Evolutionary conservation across 1,140 invertebrate genomes (phyloP), one percentile per base, ranked within the genome.

Genomic region (Drosophila prosaltans): DNA sequence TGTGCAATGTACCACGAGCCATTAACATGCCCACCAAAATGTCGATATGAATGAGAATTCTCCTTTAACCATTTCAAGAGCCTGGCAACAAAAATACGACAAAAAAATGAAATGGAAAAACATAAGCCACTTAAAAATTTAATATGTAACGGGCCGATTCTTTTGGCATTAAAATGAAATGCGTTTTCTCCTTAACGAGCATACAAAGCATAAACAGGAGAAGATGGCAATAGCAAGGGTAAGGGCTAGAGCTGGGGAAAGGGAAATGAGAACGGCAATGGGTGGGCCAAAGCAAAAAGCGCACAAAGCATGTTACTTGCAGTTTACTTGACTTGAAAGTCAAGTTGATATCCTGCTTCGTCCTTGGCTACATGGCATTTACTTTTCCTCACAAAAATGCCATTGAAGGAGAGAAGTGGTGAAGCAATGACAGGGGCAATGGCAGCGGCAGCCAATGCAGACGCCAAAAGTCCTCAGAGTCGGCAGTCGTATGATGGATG

Each of bases 61-160:
- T 43, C 32, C 32, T 43, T 26, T 54, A 41, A 65, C n/a, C 60
- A 61, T 55, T 68, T 55, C 65, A 43, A 55, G 16, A 26, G 16
- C 10, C 43, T 30, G 28, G 28, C 28, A 30, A 30, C 51, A 69
- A 65, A 64, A 69, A 16, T 40, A 59, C 21, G 5, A 21, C 11
- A 8, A 21, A 39, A 9, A 63, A 9, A 21, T 10, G 26, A 39
- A 57, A 21, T 7, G 39, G 9, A n/a, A 5, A 69, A 69, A 51
- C 71, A 39, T 51, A 45, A 69, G 76, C 67, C 76, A 82, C 72
- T 88, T 88, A 72, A 80, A 76, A 88, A 80, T 88, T 63, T 82
- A 82, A 88, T 88, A 78, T 81, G 69, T 81, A 74, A 82, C 64
- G 76, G 57, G 8, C 69, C 76, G 76, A 86, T 81, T 79, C 79